These are phyloP conservation scores for Lutraria lutraria DNA, from an alignment of 2,888 invertebrate genomes.

Conservation along the genomic window DNA sequence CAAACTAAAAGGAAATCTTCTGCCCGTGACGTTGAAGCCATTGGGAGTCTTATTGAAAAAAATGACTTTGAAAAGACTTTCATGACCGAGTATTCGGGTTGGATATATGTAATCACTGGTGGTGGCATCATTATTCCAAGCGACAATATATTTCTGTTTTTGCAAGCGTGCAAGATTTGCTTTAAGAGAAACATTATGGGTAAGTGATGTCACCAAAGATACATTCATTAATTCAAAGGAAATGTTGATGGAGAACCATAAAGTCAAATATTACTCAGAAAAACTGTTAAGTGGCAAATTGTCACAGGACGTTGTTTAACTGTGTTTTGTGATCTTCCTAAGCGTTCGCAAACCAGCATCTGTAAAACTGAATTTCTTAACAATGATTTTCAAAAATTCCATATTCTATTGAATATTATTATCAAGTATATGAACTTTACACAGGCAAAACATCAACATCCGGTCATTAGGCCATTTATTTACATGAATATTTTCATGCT, in stretches of 20 bases:
- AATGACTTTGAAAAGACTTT: neutral
- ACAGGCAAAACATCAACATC: no score
- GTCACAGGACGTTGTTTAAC: no score
- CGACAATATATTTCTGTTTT: slow-evolving; percentile 36
- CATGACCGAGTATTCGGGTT: neutral
- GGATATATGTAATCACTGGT: slow-evolving; percentile 30
- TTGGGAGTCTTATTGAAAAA: neutral
- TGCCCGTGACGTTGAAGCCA: no score
- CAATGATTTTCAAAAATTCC: no score
- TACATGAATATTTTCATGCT: no score
- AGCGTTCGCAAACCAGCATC: no score
- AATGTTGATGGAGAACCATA: slow-evolving; percentile 16
- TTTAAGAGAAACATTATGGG: neutral
- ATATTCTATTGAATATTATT: no score
- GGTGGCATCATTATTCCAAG: slow-evolving; percentile 33
- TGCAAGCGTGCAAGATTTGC: slow-evolving; percentile 21
- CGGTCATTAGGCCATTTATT: no score
- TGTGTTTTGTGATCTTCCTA: no score
- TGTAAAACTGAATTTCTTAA: no score
- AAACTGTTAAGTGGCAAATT: neutral
- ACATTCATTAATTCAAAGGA: slow-evolving; percentile 19
- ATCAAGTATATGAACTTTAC: no score
- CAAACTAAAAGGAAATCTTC: no score
- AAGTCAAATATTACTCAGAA: slow-evolving; percentile 37
- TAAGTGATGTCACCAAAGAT: neutral